Percentiles rank a stretch among this genome's conserved stretches.
Evolutionary conservation across 2,113 vertebrate species (phyloP).

Genomic region (Pterophyllum scalare): DNA sequence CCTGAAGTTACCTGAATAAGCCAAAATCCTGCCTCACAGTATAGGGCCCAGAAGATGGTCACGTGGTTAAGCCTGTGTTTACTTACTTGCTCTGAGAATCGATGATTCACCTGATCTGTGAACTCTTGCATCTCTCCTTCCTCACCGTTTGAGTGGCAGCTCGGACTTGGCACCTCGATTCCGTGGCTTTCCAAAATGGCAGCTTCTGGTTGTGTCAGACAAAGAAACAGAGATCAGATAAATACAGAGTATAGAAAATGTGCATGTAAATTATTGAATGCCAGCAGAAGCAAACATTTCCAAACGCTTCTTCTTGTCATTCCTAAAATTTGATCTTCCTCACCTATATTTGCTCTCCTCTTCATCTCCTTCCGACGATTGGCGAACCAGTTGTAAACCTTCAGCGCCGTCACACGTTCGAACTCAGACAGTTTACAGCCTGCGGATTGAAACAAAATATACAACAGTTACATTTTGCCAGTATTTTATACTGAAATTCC

Average conservation of each 20-base stretch:
- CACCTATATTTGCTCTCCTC: conserved; percentile 86
- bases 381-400: conserved; percentile 89
- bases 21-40: no score
- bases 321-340: conserved; percentile 17
- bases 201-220: conserved; percentile 76
- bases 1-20: no score
- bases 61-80: background rate
- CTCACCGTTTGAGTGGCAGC: conserved; percentile 85
- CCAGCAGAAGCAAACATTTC: background rate
- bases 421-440: conserved; percentile 86
- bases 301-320: background rate
- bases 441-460: conserved; percentile 20
- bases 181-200: conserved; percentile 87
- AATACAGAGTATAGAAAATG: background rate
- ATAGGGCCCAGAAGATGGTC: no score
- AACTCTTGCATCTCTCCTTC: conserved; percentile 84
- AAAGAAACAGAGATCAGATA: background rate
- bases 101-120: conserved; percentile 79
- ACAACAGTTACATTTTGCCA: background rate
- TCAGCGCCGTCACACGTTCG: conserved; percentile 85
- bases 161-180: conserved; percentile 85
- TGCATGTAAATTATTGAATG: background rate
- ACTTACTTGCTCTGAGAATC: conserved; percentile 73
- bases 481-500: background rate
- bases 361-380: conserved; percentile 89